Conservation (phyloP, 2,113 vertebrate genomes). For the Nibea coibor region DNA sequence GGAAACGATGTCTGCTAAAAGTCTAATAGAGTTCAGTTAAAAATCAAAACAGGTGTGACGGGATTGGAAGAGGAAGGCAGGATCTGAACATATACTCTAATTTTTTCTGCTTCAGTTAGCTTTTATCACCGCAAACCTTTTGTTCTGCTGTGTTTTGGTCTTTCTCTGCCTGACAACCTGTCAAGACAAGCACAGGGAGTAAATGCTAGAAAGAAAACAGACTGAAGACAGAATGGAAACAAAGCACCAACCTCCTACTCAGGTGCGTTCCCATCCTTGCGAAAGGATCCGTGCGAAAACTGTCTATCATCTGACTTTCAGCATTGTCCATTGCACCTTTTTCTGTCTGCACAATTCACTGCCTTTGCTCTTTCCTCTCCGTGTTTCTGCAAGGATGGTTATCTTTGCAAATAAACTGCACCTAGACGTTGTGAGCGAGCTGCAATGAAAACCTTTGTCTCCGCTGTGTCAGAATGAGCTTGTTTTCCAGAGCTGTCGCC, state of each 20-base stretch:
- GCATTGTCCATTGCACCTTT: neutral
- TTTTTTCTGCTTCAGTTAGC: neutral
- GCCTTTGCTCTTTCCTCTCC: neutral
- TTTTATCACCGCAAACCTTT: conserved; percentile 6
- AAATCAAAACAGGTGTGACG: conserved; percentile 18
- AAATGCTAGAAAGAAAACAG: neutral
- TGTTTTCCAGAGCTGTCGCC: neutral
- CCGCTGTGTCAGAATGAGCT: neutral
- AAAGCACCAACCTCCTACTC: neutral
- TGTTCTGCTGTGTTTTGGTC: neutral
- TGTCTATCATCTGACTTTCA: neutral
- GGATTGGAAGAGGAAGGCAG: neutral
- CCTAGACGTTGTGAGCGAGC: neutral
- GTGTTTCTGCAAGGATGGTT: neutral
- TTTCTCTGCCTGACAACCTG: neutral
- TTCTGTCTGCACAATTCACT: neutral
- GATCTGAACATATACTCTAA: neutral
- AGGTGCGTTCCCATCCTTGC: neutral
- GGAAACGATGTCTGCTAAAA: neutral
- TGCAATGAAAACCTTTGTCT: neutral
- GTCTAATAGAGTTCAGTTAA: neutral
- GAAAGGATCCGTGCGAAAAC: neutral
- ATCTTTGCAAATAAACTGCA: neutral
- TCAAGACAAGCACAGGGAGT: neutral
- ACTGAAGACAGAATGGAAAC: neutral